These are phyloP conservation scores for Lordiphosa mommai DNA, from an alignment of 1,140 invertebrate species.

Conservation along the genomic window DNA sequence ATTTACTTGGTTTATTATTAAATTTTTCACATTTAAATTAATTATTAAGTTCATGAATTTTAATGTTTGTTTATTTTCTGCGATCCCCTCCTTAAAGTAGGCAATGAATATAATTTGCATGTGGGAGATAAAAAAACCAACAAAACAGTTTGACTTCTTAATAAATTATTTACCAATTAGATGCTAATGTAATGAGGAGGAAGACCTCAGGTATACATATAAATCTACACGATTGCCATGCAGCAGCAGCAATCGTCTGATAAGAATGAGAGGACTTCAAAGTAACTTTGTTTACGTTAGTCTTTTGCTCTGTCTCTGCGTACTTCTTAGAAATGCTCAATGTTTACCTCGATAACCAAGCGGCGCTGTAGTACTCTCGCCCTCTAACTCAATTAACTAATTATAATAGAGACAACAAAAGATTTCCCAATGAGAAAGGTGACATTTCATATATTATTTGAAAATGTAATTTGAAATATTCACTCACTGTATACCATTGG, in stretches of 20 bases:
- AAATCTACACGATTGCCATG: slow-evolving; percentile 45
- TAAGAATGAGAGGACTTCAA: slow-evolving; percentile 20
- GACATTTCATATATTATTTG: no score
- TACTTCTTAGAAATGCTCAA: slow-evolving; percentile 3
- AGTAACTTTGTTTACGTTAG: slow-evolving; percentile 22
- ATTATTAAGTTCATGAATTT: no score
- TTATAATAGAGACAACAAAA: slow-evolving; percentile 6
- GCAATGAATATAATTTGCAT: no score
- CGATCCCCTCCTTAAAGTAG: background rate
- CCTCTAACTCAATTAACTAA: slow-evolving; percentile 51
- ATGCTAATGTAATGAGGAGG: slow-evolving; percentile 4
- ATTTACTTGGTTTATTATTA: no score
- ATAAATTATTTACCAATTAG: slow-evolving; percentile 37
- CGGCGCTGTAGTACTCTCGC: no score
- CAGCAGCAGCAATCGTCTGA: slow-evolving; percentile 28
- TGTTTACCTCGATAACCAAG: slow-evolving; percentile 9
- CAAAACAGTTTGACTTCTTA: slow-evolving; percentile 37
- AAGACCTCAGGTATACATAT: slow-evolving; percentile 30
- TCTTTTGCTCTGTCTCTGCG: slow-evolving; percentile 1
- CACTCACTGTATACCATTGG: no score
- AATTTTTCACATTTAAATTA: no score
- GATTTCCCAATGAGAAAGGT: no score
- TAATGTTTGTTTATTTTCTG: no score
- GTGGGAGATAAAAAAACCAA: slow-evolving; percentile 3
- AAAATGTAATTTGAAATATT: no score